Evolutionary conservation across 2,888 invertebrate species (phyloP).

Genomic region (Odontothrips loti): DNA sequence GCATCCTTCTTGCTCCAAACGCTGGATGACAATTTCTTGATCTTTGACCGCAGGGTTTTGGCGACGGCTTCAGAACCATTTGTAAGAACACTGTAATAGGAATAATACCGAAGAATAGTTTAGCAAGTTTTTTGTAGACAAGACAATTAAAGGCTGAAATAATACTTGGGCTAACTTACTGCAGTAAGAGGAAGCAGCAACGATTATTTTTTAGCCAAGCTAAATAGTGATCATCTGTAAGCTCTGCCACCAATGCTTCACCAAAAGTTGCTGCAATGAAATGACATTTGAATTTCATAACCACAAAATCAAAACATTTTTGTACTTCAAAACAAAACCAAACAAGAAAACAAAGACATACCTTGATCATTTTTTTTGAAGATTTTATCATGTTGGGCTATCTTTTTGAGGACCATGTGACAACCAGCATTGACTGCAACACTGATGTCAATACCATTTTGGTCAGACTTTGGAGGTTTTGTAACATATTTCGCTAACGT

Average conservation of each 20-base stretch:
- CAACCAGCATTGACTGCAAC: neutral
- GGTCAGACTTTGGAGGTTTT: neutral
- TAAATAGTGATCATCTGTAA: neutral
- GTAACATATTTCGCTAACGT: neutral
- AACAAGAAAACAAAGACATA: neutral
- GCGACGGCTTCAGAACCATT: neutral
- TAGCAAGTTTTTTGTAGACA: neutral
- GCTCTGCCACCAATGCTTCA: neutral
- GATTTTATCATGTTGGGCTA: conserved; percentile 8
- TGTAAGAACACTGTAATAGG: neutral
- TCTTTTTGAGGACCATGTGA: neutral
- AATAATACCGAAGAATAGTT: neutral
- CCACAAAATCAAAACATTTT: too few relatives aligned
- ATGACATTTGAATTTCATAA: too few relatives aligned
- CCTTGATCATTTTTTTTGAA: neutral
- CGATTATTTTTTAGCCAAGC: neutral
- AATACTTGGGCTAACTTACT: neutral
- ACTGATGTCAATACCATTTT: neutral
- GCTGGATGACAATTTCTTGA: neutral
- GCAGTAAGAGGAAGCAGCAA: neutral
- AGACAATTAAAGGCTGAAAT: neutral
- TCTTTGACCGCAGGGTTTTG: neutral
- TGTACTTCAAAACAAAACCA: neutral
- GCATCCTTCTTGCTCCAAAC: neutral
- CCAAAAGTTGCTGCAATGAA: neutral